Base-by-base conservation (phyloP, 2,113 vertebrate genomes). In the Lophius piscatorius region DNA sequence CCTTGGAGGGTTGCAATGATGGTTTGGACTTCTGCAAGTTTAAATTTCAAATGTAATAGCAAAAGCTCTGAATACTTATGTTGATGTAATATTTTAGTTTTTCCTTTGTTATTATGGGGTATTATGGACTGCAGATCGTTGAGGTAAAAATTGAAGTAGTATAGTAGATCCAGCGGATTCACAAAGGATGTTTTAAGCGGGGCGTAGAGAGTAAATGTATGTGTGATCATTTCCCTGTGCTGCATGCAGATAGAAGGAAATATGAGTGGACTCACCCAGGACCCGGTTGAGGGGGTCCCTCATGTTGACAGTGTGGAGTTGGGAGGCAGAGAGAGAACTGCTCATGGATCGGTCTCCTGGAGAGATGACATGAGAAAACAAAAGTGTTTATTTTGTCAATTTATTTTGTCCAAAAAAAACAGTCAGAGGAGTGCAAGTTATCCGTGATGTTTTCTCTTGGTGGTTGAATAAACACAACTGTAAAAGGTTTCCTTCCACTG, bases 291-390 rank as follows among this genome's bases (percentile, higher is more conserved):
- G 92, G 0, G 97, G 97, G 71, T 98, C 96, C 66, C 94, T 91
- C 95, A 98, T 98, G 91, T 96, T 99, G 82, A 98, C 93, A 0
- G 95, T 95, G 89, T 99, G 97, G 1, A 99, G 95, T 86, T 99
- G 97, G 23, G 97, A 98, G 52, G 97, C 95, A 0, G 97, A 98
- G 2, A 98, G 92, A 0, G 96, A 98, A 79, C 86, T 97, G 90
- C 94, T 98, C 95, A 98, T 98, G 0, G 95, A 94, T 16, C 94
- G 91, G 74, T 99, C 97, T 51, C 93, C 92, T 92, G 45, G 10
- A 17, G 59, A 2, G 23, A 26, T 23, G 11, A 17, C 2, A 22
- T 17, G 11, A 56, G 4, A 62, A n/a, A 39, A 20, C 38, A 39
- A 29, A 16, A 34, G 34, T 1, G 11, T 12, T 17, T 38, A 21